A percentile compares a stretch with the other conserved stretches of the same genome.
Evolutionary conservation across 2,113 vertebrate species (phyloP).

Genomic region (Dromiciops gliroides): DNA sequence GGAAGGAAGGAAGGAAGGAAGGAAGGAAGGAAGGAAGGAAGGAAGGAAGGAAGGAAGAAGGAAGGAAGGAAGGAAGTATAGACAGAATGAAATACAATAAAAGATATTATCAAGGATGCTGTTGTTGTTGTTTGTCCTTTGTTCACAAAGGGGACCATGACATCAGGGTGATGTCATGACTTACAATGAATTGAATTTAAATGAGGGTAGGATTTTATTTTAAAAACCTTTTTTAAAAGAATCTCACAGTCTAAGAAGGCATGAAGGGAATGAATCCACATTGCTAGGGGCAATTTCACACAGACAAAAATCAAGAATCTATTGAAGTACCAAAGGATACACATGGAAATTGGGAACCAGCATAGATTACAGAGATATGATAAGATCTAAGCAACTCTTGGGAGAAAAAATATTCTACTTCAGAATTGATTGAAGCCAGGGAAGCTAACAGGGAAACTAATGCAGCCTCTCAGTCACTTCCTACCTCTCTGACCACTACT

Average conservation of each 20-base stretch:
- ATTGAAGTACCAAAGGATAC: not conserved
- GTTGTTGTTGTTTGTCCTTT: too few relatives aligned
- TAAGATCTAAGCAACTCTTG: not conserved
- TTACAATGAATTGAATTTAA: too few relatives aligned
- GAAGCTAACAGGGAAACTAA: not conserved
- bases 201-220: too few relatives aligned
- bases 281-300: not conserved
- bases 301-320: not conserved
- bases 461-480: not conserved
- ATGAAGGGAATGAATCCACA: not conserved
- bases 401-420: not conserved
- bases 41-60: slow-evolving; percentile 22
- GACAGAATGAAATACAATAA: not conserved
- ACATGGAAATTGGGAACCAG: not conserved
- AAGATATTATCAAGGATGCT: not conserved
- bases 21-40: slow-evolving; percentile 5
- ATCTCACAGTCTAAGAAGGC: not conserved
- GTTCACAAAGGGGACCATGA: too few relatives aligned
- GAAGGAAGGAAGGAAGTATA: not conserved
- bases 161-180: too few relatives aligned
- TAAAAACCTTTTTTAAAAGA: not conserved
- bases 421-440: not conserved
- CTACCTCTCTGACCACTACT: not conserved
- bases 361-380: not conserved
- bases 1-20: not conserved